Conservation (phyloP, 2,113 vertebrate species). For the Leucosticte australis region DNA sequence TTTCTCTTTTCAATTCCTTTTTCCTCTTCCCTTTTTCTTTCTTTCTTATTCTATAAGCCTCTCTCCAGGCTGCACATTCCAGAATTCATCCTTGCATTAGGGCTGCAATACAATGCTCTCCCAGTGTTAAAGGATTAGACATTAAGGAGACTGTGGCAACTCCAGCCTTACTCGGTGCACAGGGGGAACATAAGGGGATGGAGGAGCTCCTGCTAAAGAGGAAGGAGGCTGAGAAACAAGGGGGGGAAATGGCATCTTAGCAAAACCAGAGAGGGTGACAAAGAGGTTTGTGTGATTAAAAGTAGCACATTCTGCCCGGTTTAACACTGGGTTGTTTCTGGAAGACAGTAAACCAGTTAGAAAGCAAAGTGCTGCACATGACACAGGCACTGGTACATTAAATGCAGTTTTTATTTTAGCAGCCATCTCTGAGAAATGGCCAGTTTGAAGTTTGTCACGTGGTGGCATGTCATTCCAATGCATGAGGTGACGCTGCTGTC, state of each 20-base stretch:
- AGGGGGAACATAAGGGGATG: slow-evolving; percentile 52
- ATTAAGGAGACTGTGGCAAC: slow-evolving; percentile 77
- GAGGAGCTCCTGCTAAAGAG: slow-evolving; percentile 36
- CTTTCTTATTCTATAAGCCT: slow-evolving; percentile 77
- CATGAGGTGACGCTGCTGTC: background rate
- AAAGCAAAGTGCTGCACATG: background rate
- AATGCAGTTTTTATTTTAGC: background rate
- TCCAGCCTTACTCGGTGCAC: slow-evolving; percentile 57
- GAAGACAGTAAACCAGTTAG: background rate
- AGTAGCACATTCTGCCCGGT: background rate
- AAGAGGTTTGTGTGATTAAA: background rate
- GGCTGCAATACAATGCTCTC: slow-evolving; percentile 74
- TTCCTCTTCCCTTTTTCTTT: slow-evolving; percentile 76
- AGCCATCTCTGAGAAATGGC: background rate
- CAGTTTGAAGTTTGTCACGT: background rate
- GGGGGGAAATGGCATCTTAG: slow-evolving; percentile 29
- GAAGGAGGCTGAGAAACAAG: slow-evolving; percentile 26
- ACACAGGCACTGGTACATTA: background rate
- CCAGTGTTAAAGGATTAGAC: slow-evolving; percentile 81
- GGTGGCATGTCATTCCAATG: background rate
- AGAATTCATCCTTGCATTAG: slow-evolving; percentile 77
- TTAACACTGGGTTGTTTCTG: background rate
- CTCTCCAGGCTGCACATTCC: slow-evolving; percentile 77
- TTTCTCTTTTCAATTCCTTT: slow-evolving; percentile 78
- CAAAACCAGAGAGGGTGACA: background rate